A percentile compares a stretch with the other conserved stretches of the same genome.
phyloP scores from a whole-genome alignment of 30 jellyfish, hydroid and myxozoan species.

The Aurelia sp. region DNA sequence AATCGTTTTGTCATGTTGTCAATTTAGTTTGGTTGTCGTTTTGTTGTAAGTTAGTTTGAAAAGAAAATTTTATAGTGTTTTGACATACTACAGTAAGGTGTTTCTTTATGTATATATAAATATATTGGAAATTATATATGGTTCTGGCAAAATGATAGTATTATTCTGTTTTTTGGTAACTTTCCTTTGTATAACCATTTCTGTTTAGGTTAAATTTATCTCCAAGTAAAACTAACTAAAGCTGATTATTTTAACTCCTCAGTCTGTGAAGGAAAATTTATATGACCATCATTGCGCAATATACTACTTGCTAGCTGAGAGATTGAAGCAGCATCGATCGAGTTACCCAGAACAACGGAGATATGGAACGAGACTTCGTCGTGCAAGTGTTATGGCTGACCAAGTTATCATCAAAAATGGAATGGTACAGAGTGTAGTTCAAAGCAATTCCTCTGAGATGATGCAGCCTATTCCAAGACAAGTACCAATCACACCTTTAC shows the following conservation, averaged over 20 bases:
- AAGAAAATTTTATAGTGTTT: too few relatives aligned
- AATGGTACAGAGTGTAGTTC: slow-evolving; percentile 69
- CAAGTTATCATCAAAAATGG: slow-evolving; percentile 89
- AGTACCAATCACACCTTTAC: slow-evolving; percentile 82
- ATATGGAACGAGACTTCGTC: slow-evolving; percentile 84
- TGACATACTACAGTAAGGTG: too few relatives aligned
- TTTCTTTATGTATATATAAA: too few relatives aligned
- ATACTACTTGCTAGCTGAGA: slow-evolving; percentile 86
- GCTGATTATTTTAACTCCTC: background rate
- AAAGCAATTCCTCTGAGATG: slow-evolving; percentile 50
- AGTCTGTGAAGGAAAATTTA: slow-evolving; percentile 87
- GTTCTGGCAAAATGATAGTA: too few relatives aligned
- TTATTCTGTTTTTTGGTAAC: too few relatives aligned
- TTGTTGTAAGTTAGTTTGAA: too few relatives aligned
- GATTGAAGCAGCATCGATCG: slow-evolving; percentile 94
- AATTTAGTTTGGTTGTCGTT: too few relatives aligned
- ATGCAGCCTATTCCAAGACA: slow-evolving; percentile 86
- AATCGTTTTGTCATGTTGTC: too few relatives aligned
- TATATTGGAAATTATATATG: too few relatives aligned
- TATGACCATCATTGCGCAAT: slow-evolving; percentile 97
- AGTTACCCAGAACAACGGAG: slow-evolving; percentile 94
- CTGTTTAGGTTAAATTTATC: too few relatives aligned
- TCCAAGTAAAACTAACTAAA: background rate
- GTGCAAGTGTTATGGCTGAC: slow-evolving; percentile 97
- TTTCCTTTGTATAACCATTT: too few relatives aligned